A percentile compares a stretch with the other conserved stretches of the same genome.
phyloP scores from a whole-genome alignment of 2,797 vertebrate genomes.

The Apodemus agrarius region DNA sequence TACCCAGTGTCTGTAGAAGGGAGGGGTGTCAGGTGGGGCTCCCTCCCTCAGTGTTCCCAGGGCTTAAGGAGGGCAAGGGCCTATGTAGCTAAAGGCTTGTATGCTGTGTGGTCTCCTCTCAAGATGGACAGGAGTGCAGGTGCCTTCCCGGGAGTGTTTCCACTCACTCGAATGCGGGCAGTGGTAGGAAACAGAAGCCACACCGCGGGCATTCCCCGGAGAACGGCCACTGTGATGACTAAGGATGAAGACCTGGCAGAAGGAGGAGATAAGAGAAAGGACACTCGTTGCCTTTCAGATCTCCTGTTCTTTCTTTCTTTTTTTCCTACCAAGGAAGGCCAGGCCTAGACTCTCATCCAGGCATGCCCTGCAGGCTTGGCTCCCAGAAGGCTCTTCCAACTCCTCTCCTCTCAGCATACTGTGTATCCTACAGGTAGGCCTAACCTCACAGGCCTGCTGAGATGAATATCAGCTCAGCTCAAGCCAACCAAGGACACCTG shows the following conservation, averaged over 20 bases:
- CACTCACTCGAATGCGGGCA: not conserved
- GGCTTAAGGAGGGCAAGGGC: not conserved
- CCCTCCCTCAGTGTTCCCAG: not conserved
- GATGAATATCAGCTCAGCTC: not conserved
- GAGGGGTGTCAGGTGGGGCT: not conserved
- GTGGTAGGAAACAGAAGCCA: not conserved
- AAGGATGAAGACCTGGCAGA: not conserved
- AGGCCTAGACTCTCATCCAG: not conserved
- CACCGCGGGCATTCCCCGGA: not conserved
- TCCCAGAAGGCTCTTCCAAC: too few species aligned
- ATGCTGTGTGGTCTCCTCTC: not conserved
- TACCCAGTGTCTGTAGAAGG: not conserved
- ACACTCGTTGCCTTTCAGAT: not conserved
- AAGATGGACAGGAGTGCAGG: not conserved
- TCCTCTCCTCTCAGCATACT: not conserved
- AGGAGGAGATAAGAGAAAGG: not conserved
- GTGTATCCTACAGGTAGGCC: not conserved
- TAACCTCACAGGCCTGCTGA: not conserved
- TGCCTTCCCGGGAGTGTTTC: not conserved
- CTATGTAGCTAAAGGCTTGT: not conserved
- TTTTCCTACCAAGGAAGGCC: not conserved
- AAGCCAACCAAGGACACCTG: not conserved
- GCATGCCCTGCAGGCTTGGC: not conserved
- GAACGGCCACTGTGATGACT: not conserved
- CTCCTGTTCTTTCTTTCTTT: not conserved